Evolutionary conservation across 2,888 invertebrate genomes (phyloP).

Genomic region (Gandaritis pyraliata): DNA sequence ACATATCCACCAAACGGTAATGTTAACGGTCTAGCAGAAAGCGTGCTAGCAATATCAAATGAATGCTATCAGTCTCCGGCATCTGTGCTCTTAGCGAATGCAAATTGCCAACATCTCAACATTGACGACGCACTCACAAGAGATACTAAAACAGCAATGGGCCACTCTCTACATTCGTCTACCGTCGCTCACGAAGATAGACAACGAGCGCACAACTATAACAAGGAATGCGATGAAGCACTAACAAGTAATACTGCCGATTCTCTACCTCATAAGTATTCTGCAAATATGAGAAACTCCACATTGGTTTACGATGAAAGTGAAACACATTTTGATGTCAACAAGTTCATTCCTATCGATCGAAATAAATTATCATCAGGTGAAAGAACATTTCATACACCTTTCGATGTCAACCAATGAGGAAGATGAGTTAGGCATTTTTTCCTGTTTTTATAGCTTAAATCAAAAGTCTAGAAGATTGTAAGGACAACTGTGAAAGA

Average conservation of each 20-base stretch:
- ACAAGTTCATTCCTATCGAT: slow-evolving; percentile 5
- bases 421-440: no score
- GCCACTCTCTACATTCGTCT: slow-evolving; percentile 48
- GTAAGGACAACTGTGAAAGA: no score
- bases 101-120: slow-evolving; percentile 68
- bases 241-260: neutral
- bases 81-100: slow-evolving; percentile 75
- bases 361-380: neutral
- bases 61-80: slow-evolving; percentile 69
- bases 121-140: slow-evolving; percentile 54
- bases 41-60: slow-evolving; percentile 78
- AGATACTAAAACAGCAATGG: slow-evolving; percentile 50
- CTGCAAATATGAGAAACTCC: neutral
- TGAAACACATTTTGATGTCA: slow-evolving; percentile 11
- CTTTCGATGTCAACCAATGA: slow-evolving; percentile 10
- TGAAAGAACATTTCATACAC: slow-evolving; percentile 2
- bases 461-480: no score
- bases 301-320: slow-evolving; percentile 2
- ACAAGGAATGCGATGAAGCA: slow-evolving; percentile 8
- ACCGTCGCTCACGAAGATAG: slow-evolving; percentile 45
- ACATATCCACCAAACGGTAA: slow-evolving; percentile 77
- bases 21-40: slow-evolving; percentile 71
- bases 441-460: no score
- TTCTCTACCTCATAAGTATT: slow-evolving; percentile 7
- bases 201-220: slow-evolving; percentile 15